phyloP scores from a whole-genome alignment of 2,113 vertebrate genomes.

The Heptranchias perlo region DNA sequence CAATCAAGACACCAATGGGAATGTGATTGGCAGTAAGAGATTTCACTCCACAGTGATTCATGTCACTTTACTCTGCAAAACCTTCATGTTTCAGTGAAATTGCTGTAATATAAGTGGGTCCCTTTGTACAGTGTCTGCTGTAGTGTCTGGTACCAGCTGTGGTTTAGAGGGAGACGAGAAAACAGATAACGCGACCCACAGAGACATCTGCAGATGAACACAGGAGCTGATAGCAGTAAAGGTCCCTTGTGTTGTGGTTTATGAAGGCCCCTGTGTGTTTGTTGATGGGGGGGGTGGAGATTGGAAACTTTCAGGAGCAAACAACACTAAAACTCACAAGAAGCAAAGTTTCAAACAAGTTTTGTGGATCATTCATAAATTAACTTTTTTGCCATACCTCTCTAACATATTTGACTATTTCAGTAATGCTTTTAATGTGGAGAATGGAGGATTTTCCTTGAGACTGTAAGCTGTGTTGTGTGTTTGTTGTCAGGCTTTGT shows the following conservation, averaged over 20 bases:
- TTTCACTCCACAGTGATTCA: background rate
- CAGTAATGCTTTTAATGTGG: background rate
- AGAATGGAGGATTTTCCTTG: background rate
- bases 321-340: background rate
- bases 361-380: background rate
- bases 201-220: background rate
- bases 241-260: background rate
- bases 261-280: background rate
- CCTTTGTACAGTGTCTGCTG: background rate
- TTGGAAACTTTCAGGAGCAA: background rate
- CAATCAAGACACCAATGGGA: background rate
- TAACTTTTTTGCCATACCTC: background rate
- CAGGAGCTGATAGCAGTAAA: background rate
- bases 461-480: background rate
- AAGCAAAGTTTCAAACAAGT: background rate
- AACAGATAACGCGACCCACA: background rate
- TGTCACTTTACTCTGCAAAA: background rate
- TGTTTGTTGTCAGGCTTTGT: background rate
- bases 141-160: background rate
- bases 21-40: background rate
- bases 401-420: background rate
- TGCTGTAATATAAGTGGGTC: too few species aligned
- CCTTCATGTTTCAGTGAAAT: background rate
- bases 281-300: background rate
- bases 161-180: background rate